Percentiles rank a stretch among this genome's conserved stretches.
Evolutionary conservation across 2,888 invertebrate genomes (phyloP).

Genomic region (Arge pagana): DNA sequence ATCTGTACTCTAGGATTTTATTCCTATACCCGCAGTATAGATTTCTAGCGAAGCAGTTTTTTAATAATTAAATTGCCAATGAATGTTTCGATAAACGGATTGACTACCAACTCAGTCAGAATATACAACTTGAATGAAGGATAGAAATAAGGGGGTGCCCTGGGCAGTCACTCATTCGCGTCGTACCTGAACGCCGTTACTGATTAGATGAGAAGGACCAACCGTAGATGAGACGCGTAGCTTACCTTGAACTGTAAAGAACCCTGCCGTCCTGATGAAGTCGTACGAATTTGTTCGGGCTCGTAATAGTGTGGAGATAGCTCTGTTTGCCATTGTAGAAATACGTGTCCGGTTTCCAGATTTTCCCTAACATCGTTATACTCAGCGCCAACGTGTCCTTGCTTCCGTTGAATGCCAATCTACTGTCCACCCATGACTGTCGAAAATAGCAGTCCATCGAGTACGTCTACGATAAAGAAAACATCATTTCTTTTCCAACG

Average conservation of each 20-base stretch:
- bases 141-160: no score
- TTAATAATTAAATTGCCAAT: no score
- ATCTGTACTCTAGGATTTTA: no score
- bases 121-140: no score
- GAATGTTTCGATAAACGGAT: no score
- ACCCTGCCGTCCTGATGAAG: conserved; percentile 76
- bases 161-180: no score
- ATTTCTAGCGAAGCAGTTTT: no score
- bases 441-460: conserved; percentile 89
- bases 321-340: conserved; percentile 95
- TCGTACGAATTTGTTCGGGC: conserved; percentile 83
- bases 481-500: no score
- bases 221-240: conserved; percentile 10
- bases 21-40: no score
- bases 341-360: conserved; percentile 97
- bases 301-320: conserved; percentile 88
- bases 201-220: no score
- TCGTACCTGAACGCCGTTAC: no score
- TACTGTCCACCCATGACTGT: conserved; percentile 80
- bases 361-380: conserved; percentile 78
- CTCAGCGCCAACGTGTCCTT: conserved; percentile 75
- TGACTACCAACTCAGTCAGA: no score
- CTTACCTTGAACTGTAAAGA: conserved; percentile 75
- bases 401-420: conserved; percentile 71
- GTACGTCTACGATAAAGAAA: conserved; percentile 79